phyloP scores from a whole-genome alignment of 2,113 vertebrate species.

The Climacteris rufus region DNA sequence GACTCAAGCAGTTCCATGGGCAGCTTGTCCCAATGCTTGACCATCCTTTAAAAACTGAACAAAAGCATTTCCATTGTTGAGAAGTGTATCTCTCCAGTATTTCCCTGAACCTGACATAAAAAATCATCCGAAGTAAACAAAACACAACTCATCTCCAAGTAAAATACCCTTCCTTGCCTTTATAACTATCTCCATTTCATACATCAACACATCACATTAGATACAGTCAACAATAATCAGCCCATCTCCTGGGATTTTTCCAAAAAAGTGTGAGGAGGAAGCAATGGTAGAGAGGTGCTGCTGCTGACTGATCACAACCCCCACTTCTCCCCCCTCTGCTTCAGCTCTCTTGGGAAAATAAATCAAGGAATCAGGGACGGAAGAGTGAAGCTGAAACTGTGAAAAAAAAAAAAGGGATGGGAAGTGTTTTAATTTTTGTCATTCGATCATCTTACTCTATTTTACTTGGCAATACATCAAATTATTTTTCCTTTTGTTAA shows the following conservation, averaged over 20 bases:
- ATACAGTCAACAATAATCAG: background rate
- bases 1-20: fast-evolving
- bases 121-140: background rate
- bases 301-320: background rate
- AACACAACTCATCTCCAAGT: background rate
- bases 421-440: background rate
- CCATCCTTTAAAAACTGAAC: background rate
- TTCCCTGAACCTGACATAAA: background rate
- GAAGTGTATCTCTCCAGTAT: background rate
- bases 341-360: background rate
- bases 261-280: background rate
- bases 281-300: background rate
- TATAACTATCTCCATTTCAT: background rate
- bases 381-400: background rate
- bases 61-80: background rate
- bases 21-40: background rate
- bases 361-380: background rate
- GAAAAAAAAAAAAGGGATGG: background rate
- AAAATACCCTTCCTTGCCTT: background rate
- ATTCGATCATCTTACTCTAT: background rate
- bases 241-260: background rate
- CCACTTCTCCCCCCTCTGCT: background rate
- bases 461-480: background rate
- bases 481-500: background rate
- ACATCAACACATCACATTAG: background rate